Evolutionary conservation across 2,113 vertebrate species (phyloP), one percentile per base, ranked within the genome.

Genomic region (Tachuris rubrigastra): DNA sequence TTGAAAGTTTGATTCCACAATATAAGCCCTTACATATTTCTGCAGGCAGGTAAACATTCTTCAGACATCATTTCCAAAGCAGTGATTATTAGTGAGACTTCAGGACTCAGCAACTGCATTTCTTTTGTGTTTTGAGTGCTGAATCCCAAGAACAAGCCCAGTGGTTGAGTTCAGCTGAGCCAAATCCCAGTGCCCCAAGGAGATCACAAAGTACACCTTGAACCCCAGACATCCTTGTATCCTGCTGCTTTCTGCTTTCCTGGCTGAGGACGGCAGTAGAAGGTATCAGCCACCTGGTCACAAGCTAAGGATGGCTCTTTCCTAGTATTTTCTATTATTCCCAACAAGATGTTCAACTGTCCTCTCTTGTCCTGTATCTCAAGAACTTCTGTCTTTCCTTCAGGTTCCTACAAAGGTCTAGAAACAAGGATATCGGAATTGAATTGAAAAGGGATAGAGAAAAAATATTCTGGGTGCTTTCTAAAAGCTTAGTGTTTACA

Each of bases 221-320:
- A 96, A 62, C 69, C 62, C 13, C 8, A 81, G 20, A 73, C 37
- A 84, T 27, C 28, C 44, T 87, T 81, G 37, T 21, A 71, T 23
- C 55, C 95, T 85, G 24, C 80, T 71, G 20, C 63, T 53, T 91
- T 86, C 88, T 93, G 76, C 92, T 79, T 78, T 94, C 60, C 79
- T 46, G 59, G 88, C 63, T 39, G 69, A 95, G 47, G 86, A 83
- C 72, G 85, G 52, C 93, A 79, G 65, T 14, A 94, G 55, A 92
- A 80, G 44, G 24, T 19, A 75, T 33, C 69, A 85, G 21, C 9
- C 44, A 71, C 65, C n/a, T 41, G 55, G 50, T 53, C 21, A 55
- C 17, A 68, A 93, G 89, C 62, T 24, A 42, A 68, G 21, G 42
- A 12, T 82, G 56, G 19, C 31, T 65, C 12, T 41, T 87, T 85